Evolutionary conservation across 2,797 vertebrate species (phyloP).

Genomic region (Kryptolebias ocellatus): DNA sequence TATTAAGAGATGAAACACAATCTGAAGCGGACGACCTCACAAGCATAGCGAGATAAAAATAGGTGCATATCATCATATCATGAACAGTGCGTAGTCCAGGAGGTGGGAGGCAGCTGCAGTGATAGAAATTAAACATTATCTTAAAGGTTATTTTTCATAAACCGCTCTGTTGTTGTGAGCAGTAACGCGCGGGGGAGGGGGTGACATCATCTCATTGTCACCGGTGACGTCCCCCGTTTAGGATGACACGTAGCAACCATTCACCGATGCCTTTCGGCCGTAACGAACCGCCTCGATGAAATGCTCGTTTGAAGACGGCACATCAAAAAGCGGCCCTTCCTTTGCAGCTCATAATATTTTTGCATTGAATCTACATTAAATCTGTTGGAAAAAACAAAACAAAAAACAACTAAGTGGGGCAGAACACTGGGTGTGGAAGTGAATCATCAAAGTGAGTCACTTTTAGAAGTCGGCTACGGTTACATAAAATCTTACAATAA

Average conservation of each 20-base stretch:
- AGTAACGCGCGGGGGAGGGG: conserved; percentile 5
- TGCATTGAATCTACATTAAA: conserved; percentile 43
- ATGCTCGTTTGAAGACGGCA: conserved; percentile 46
- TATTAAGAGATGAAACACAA: neutral
- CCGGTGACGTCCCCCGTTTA: conserved; percentile 21
- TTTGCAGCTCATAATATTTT: conserved; percentile 32
- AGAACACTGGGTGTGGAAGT: conserved; percentile 7
- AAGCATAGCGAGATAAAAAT: conserved; percentile 3
- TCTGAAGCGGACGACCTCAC: neutral
- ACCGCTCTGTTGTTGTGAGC: conserved; percentile 23
- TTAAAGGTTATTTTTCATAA: conserved; percentile 7
- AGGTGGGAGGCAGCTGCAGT: conserved; percentile 2
- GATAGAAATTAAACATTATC: neutral
- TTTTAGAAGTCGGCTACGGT: conserved; percentile 2
- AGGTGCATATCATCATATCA: neutral
- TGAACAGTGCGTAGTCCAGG: conserved; percentile 5
- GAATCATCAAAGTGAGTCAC: conserved; percentile 26
- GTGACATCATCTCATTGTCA: conserved; percentile 35
- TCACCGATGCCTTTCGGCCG: conserved; percentile 23
- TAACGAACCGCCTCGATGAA: conserved; percentile 42
- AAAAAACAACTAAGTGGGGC: conserved; percentile 6
- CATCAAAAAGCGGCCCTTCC: conserved; percentile 31
- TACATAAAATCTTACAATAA: conserved; percentile 21
- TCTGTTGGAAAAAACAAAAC: neutral
- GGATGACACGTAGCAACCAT: conserved; percentile 12